Conservation (phyloP, 1,140 invertebrate species). For the Bombus waltoni region DNA sequence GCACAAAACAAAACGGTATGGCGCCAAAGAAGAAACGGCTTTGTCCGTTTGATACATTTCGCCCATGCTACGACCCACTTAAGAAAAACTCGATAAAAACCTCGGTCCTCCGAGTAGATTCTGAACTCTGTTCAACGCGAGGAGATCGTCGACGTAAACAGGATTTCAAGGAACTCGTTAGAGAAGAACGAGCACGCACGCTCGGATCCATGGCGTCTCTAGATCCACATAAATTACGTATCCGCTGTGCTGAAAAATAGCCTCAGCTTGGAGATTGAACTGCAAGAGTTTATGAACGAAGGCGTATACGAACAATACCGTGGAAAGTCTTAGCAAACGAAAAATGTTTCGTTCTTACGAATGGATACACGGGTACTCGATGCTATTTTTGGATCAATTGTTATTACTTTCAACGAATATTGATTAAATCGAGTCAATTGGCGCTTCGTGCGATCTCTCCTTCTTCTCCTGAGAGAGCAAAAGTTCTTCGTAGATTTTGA, state of each 20-base stretch:
- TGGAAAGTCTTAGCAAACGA: neutral
- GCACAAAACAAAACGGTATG: neutral
- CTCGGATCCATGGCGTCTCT: neutral
- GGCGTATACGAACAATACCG: no score
- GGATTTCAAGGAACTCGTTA: conserved; percentile 41
- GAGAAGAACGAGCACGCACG: neutral
- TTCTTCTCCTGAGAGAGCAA: no score
- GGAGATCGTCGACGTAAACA: conserved; percentile 1
- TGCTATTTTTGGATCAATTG: neutral
- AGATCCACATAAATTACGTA: conserved; percentile 44
- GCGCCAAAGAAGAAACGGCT: neutral
- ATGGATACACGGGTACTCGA: neutral
- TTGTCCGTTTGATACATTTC: neutral
- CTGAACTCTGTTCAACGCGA: neutral
- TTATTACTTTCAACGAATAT: neutral
- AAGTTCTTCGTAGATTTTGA: no score
- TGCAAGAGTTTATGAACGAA: no score
- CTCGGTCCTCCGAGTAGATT: neutral
- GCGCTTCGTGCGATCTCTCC: no score
- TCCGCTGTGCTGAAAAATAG: neutral
- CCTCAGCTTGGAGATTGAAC: neutral
- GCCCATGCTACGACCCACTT: no score
- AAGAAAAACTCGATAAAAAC: neutral
- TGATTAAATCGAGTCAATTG: no score
- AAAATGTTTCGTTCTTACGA: neutral